Conservation (phyloP, 2,113 vertebrate species). For the Phalacrocorax aristotelis region DNA sequence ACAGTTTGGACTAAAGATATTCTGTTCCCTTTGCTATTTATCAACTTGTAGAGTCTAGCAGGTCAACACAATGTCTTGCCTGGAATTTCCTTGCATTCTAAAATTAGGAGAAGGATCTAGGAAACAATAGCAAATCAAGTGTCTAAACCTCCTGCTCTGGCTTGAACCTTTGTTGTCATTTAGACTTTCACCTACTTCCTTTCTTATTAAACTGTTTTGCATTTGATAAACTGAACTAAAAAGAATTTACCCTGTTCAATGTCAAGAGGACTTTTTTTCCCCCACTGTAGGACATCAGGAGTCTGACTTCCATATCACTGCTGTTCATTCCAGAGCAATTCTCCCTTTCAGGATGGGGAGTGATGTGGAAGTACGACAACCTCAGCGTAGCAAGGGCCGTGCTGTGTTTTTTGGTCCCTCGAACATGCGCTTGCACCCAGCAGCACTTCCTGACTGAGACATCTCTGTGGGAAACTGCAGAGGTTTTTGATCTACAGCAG, state of each 20-base stretch:
- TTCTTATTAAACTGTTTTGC: not conserved
- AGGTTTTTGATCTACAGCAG: not conserved
- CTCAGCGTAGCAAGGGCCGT: rapidly evolving
- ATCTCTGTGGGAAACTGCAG: not conserved
- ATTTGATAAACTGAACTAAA: not conserved
- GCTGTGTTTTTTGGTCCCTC: not conserved
- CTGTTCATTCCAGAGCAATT: not conserved
- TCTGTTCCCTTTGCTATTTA: not conserved
- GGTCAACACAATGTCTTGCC: not conserved
- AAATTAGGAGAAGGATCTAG: conserved; percentile 28
- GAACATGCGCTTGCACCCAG: not conserved
- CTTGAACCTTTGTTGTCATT: not conserved
- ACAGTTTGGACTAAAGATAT: not conserved
- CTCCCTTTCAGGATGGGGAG: rapidly evolving
- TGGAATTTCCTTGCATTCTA: conserved; percentile 62
- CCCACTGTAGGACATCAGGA: not conserved
- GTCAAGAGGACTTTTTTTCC: not conserved
- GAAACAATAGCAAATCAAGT: conserved; percentile 36
- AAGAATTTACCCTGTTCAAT: rapidly evolving
- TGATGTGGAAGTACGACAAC: rapidly evolving
- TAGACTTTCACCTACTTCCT: conserved; percentile 46
- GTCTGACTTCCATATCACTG: rapidly evolving
- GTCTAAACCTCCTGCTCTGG: not conserved
- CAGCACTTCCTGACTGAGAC: rapidly evolving
- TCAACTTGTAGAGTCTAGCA: not conserved